Base-by-base conservation (phyloP, 2,797 vertebrate genomes). In the Scleropages formosus region DNA sequence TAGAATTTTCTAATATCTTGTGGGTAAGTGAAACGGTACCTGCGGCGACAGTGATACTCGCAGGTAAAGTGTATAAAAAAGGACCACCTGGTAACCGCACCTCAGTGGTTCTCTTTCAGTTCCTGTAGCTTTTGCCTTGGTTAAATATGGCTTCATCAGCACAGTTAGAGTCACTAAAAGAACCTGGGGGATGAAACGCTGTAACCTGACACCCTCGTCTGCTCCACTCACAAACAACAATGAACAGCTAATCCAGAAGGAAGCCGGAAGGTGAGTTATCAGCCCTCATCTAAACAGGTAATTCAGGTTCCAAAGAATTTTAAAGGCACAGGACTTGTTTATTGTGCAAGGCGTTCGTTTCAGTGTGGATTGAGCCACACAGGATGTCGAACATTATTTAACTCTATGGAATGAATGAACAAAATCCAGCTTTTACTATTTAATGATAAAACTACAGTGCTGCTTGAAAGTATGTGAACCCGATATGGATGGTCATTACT, bases 281-380 rank as follows among this genome's bases (percentile, higher is more conserved):
- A 47, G 65, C 24, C 56, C 70, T 24, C 46, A 75, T 75, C 66
- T 61, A 51, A 68, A 76, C 74, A 67, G 58, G 74, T 76, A 70
- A 76, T 70, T 76, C 74, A 76, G 74, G 66, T 76, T 62, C 16
- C n/a, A 39, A 6, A 67, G 13, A 20, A 11, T 26, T 44, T 75
- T 69, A 62, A 70, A 69, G 66, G 18, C 24, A 62, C 49, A 22
- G 20, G 20, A 15, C 53, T 16, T 12, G 70, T 46, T 69, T 9
- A n/a, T 60, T 39, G 56, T 47, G 56, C 39, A 51, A 62, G n/a
- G 39, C 58, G 51, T 31, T 39, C 22, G 69, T 27, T 72, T 72
- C 51, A 58, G 39, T 72, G 27, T 24, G 72, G 31, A 16, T 44
- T 18, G n/a, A 12, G 12, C 15, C 1, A 53, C 49, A 53, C 9